phyloP scores from a whole-genome alignment of 53 echinoderm and acorn worm species.

The Apostichopus leukothele region DNA sequence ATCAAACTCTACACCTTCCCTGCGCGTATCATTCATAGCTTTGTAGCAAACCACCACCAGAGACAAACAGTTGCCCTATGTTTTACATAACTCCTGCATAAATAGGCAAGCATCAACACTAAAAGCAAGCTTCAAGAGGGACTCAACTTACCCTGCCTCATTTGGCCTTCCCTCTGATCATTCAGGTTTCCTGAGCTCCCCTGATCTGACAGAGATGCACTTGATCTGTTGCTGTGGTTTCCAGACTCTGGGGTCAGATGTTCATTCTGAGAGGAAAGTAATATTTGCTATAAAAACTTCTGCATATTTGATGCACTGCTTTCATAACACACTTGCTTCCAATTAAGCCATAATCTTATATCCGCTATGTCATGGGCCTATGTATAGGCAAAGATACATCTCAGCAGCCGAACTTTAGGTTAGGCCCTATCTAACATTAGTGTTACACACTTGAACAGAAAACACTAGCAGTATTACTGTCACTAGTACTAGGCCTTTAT shows the following conservation, averaged over 20 bases:
- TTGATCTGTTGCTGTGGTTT: conserved; percentile 48
- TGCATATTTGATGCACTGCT: too few species aligned
- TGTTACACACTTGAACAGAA: too few species aligned
- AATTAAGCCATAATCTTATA: too few species aligned
- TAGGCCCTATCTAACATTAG: too few species aligned
- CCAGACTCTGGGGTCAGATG: conserved; percentile 47
- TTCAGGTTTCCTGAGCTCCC: conserved; percentile 8
- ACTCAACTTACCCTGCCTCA: conserved; percentile 26
- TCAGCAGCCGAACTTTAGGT: too few species aligned
- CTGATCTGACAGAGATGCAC: conserved; percentile 37
- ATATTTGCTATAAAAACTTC: neutral
- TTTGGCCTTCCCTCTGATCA: conserved; percentile 17
- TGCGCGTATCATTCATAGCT: neutral
- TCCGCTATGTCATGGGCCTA: too few species aligned
- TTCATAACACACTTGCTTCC: too few species aligned
- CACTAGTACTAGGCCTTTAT: too few species aligned
- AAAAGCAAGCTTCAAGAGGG: neutral
- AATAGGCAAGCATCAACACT: neutral
- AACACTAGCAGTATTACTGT: too few species aligned
- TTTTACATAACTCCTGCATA: neutral
- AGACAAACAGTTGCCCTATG: neutral
- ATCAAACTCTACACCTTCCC: neutral
- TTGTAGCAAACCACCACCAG: neutral
- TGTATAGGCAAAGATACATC: too few species aligned
- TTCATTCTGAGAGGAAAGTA: conserved; percentile 31